A percentile compares a stretch with the other conserved stretches of the same genome.
Evolutionary conservation across 2,888 invertebrate genomes (phyloP).

Genomic region (Thera obeliscata): DNA sequence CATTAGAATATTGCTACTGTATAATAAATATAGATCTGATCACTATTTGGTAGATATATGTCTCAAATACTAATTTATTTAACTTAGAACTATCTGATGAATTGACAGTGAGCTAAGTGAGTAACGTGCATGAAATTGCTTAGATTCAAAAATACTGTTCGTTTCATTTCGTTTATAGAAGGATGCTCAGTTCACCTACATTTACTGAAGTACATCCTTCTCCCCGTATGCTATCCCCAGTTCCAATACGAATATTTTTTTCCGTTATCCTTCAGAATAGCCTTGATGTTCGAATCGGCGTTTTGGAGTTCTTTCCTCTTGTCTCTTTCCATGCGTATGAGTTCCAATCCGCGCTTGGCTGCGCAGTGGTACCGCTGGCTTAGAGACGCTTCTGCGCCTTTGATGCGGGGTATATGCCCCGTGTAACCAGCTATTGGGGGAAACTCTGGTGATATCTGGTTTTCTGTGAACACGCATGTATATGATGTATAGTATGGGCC

Average conservation of each 20-base stretch:
- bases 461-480: constrained; percentile 73
- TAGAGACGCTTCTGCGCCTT: constrained; percentile 87
- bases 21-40: background rate
- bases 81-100: background rate
- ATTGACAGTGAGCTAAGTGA: background rate
- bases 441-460: constrained; percentile 86
- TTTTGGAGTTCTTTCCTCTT: constrained; percentile 72
- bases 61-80: background rate
- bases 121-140: background rate
- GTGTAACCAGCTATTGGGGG: constrained; percentile 90
- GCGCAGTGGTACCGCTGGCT: constrained; percentile 88
- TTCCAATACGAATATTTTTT: constrained; percentile 79
- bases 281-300: constrained; percentile 67
- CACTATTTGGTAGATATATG: background rate
- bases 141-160: constrained; percentile 51
- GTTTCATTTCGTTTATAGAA: constrained; percentile 62
- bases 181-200: constrained; percentile 76
- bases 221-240: constrained; percentile 84
- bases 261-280: constrained; percentile 70
- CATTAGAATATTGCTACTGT: background rate
- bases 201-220: constrained; percentile 82
- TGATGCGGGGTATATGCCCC: constrained; percentile 88
- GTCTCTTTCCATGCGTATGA: constrained; percentile 83
- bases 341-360: constrained; percentile 86
- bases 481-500: constrained; percentile 22